These are phyloP conservation scores for Embiotoca jacksoni DNA, from an alignment of 2,113 vertebrate species.

Conservation along the genomic window DNA sequence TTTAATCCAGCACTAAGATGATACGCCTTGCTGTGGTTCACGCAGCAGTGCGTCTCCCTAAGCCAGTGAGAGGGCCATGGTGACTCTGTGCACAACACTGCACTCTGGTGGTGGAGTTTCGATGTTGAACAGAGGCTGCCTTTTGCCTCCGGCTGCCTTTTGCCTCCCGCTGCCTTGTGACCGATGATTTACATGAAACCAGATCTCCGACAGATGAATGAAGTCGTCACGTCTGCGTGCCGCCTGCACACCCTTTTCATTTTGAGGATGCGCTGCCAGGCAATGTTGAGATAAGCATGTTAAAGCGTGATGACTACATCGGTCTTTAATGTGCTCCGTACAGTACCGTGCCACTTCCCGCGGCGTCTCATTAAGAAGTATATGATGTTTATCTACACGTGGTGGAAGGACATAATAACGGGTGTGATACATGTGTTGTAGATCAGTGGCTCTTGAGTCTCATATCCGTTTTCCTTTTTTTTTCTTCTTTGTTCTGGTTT, in stretches of 20 bases:
- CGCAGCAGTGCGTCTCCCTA: not conserved
- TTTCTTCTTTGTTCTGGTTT: conserved; percentile 13
- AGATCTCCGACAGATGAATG: conserved; percentile 46
- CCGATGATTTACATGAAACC: conserved; percentile 44
- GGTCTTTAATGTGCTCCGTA: conserved; percentile 10
- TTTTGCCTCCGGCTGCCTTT: conserved; percentile 12
- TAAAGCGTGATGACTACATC: conserved; percentile 31
- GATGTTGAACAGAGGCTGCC: not conserved
- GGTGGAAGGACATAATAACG: not conserved
- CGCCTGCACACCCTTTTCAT: conserved; percentile 7
- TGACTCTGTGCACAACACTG: conserved; percentile 43
- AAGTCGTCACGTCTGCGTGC: conserved; percentile 32
- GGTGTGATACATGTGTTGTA: not conserved
- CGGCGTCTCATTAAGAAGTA: not conserved
- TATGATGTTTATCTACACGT: conserved; percentile 11
- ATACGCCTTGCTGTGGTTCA: not conserved
- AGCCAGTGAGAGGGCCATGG: not conserved
- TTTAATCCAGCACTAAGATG: not conserved
- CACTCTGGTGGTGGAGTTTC: conserved; percentile 67
- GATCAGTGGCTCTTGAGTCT: not conserved
- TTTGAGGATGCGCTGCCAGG: conserved; percentile 3
- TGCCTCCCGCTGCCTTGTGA: not conserved
- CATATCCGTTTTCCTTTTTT: not conserved
- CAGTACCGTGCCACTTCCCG: not conserved
- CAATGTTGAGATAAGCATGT: conserved; percentile 27